A percentile compares a stretch with the other conserved stretches of the same genome.
Evolutionary conservation across 2,797 vertebrate species (phyloP).

Genomic region (Trichosurus vulpecula): DNA sequence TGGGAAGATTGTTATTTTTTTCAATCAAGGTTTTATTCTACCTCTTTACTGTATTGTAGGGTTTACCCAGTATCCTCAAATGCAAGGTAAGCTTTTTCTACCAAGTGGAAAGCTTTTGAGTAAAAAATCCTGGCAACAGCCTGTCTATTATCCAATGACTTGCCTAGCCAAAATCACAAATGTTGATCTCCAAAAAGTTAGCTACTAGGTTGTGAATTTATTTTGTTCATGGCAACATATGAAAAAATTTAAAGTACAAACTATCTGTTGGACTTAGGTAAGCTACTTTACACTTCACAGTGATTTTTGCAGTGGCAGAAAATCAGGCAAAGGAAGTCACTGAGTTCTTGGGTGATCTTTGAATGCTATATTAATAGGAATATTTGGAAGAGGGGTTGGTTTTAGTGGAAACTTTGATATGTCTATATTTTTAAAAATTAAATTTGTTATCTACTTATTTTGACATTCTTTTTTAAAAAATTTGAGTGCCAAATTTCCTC

Average conservation of each 20-base stretch:
- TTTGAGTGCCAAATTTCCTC: neutral
- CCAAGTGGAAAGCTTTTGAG: neutral
- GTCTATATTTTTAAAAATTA: no score
- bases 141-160: neutral
- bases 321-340: neutral
- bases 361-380: neutral
- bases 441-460: no score
- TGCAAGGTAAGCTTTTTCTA: neutral
- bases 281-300: neutral
- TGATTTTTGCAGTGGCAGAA: neutral
- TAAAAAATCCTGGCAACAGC: neutral
- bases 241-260: neutral
- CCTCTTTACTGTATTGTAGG: neutral
- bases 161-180: neutral
- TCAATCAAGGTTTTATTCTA: neutral
- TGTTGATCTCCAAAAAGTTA: neutral
- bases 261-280: neutral
- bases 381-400: neutral
- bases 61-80: neutral
- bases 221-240: neutral
- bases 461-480: no score
- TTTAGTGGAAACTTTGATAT: neutral
- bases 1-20: neutral
- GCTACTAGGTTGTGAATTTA: neutral
- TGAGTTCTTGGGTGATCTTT: neutral